Base-by-base conservation (phyloP, 1,140 invertebrate species). In the Penaeus chinensis region DNA sequence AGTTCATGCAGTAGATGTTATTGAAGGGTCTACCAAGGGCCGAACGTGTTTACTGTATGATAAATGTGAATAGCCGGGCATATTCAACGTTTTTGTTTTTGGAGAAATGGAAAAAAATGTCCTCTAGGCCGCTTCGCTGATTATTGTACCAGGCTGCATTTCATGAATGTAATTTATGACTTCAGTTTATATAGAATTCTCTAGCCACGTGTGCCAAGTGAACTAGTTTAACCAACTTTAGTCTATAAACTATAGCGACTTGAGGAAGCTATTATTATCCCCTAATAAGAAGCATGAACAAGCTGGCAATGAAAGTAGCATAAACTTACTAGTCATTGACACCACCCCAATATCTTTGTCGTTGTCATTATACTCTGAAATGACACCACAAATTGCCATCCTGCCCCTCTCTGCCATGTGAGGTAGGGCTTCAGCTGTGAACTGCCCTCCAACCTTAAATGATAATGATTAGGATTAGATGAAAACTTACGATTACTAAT, bases 391-490 rank as follows among this genome's bases (percentile, higher is more conserved):
- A 0, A 95, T 93, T 16, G 95, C 92, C 42, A 95, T 92, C 82
- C 95, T 92, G 18, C 95, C 95, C 88, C 92, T 93, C 47, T 91
- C 90, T 65, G 93, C 95, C 95, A 95, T 95, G 63, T 94, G 92
- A 83, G 92, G 92, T 80, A 95, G 93, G 60, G 95, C 93, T 16
- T 90, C 91, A 19, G 92, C 93, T 88, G 94, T 95, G 62, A 95
- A 93, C 91, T 95, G 93, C 32, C 95, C 95, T 54, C 95, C 95
- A 47, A 95, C 94, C 94, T 54, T 54, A 54, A 54, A 54, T 95
- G 82, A 85, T 0, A 24, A 76, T 1, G 16, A 27, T 74, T 27
- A 27, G 69, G 69, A 74, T 27, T 13, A 74, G 24, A 11, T 16
- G 69, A 18, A 37, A 74, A 42, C 37, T 32, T 32, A 42, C 4